A percentile compares a stretch with the other conserved stretches of the same genome.
phyloP scores from a whole-genome alignment of 2,888 invertebrate species.

The Hylaea fasciaria region DNA sequence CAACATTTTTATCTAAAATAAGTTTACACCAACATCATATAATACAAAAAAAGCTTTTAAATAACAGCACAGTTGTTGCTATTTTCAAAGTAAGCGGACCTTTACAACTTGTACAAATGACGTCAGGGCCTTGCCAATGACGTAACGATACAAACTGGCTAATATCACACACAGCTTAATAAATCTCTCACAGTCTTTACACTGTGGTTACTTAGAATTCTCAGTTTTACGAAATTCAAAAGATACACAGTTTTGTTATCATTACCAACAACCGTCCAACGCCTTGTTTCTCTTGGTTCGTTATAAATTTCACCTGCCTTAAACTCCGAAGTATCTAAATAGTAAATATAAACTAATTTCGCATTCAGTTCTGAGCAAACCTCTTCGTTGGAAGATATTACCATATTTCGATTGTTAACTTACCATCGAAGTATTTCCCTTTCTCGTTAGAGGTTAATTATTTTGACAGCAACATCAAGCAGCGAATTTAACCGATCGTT shows the following conservation, averaged over 20 bases:
- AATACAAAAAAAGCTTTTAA: no score
- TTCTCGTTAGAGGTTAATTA: conserved; percentile 8
- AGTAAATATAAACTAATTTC: conserved; percentile 34
- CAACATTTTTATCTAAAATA: no score
- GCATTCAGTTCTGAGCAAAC: conserved; percentile 28
- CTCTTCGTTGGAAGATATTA: conserved; percentile 30
- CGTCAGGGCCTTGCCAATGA: no score
- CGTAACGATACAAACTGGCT: no score
- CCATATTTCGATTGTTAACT: conserved; percentile 30
- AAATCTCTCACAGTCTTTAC: no score
- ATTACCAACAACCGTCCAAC: conserved; percentile 12
- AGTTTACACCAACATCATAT: no score
- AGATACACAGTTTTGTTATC: conserved; percentile 19
- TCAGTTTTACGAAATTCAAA: conserved; percentile 16
- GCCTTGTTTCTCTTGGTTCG: conserved; percentile 13
- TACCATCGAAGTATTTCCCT: conserved; percentile 17
- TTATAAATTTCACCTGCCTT: conserved; percentile 20
- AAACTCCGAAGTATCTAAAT: conserved; percentile 24
- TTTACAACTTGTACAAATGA: no score
- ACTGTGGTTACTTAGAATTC: no score
- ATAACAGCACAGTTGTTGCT: no score
- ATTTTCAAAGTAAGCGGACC: no score
- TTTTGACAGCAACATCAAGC: background rate
- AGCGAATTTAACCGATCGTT: background rate
- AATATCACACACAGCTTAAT: no score